Conservation (phyloP, 2,888 invertebrate species). For the Hedya salicella region DNA sequence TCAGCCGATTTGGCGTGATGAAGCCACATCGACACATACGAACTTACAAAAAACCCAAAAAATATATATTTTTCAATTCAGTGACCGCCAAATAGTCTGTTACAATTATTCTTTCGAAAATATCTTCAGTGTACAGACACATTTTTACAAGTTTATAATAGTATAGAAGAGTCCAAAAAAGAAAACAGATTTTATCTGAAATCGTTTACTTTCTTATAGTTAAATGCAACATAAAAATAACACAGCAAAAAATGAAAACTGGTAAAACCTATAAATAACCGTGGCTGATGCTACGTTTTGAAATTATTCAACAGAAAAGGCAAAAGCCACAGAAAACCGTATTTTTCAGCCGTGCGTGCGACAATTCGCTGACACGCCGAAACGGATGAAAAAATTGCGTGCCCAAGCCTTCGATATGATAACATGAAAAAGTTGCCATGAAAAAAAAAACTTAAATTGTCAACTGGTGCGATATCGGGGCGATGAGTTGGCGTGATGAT, state of each 20-base stretch:
- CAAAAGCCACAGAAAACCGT: conserved; percentile 15
- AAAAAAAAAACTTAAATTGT: conserved; percentile 42
- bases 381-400: conserved; percentile 43
- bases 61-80: too few species aligned
- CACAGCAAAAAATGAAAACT: background rate
- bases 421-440: conserved; percentile 41
- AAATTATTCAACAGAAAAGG: background rate
- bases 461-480: conserved; percentile 32
- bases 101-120: too few species aligned
- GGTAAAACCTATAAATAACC: background rate
- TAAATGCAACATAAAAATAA: too few species aligned
- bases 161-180: too few species aligned
- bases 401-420: conserved; percentile 39
- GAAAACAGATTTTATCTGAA: too few species aligned
- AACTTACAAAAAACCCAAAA: too few species aligned
- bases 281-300: background rate
- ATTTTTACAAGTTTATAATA: too few species aligned
- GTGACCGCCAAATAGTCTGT: too few species aligned
- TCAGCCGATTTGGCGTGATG: too few species aligned
- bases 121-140: too few species aligned
- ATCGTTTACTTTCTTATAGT: too few species aligned
- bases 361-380: conserved; percentile 32
- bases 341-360: conserved; percentile 37
- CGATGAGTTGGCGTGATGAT: conserved; percentile 23
- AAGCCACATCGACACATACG: too few species aligned